phyloP scores from a whole-genome alignment of 1,140 invertebrate genomes.

The Drosophila pruinosa region DNA sequence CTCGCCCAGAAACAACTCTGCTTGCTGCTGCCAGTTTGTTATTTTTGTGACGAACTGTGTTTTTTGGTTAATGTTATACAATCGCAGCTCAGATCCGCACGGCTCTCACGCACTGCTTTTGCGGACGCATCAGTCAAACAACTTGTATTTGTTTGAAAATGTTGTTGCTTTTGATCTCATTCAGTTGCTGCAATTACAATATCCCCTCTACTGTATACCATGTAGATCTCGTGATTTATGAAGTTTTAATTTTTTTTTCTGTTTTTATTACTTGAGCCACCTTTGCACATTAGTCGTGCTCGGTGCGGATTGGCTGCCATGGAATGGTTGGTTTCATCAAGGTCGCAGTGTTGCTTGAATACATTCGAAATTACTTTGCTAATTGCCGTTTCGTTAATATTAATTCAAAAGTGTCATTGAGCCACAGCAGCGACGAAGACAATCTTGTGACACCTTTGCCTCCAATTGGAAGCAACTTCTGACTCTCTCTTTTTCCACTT shows the following conservation, averaged over 20 bases:
- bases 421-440: background rate
- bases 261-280: slow-evolving; percentile 31
- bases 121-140: no score
- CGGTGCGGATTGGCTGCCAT: slow-evolving; percentile 22
- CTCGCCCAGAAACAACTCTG: slow-evolving; percentile 41
- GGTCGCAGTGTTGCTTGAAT: slow-evolving; percentile 19
- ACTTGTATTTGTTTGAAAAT: slow-evolving; percentile 4
- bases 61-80: slow-evolving; percentile 68
- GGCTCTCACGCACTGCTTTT: slow-evolving; percentile 51
- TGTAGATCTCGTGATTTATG: slow-evolving; percentile 19
- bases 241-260: slow-evolving; percentile 13
- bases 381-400: slow-evolving; percentile 24
- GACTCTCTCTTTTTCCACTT: slow-evolving; percentile 5
- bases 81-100: slow-evolving; percentile 45
- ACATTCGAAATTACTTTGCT: slow-evolving; percentile 29
- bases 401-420: slow-evolving; percentile 26
- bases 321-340: slow-evolving; percentile 22
- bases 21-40: slow-evolving; percentile 26
- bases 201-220: background rate
- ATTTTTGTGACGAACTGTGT: slow-evolving; percentile 11
- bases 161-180: slow-evolving; percentile 25
- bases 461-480: slow-evolving; percentile 18
- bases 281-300: slow-evolving; percentile 25
- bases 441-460: slow-evolving; percentile 9
- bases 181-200: slow-evolving; percentile 11